Percentiles rank a stretch among this genome's conserved stretches.
phyloP scores from a whole-genome alignment of 2,888 invertebrate genomes.

The Isoperla grammatica region DNA sequence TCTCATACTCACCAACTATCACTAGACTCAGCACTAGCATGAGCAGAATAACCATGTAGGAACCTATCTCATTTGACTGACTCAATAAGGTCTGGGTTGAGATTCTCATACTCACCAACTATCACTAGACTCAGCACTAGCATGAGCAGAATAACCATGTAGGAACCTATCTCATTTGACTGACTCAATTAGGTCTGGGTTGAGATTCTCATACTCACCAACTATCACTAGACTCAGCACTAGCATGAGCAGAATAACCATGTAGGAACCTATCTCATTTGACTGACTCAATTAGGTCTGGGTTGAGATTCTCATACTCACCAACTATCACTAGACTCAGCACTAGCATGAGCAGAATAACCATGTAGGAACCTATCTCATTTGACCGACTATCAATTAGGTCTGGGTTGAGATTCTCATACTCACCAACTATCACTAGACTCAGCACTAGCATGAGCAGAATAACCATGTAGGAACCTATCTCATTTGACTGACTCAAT shows the following conservation, averaged over 20 bases:
- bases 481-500: no score
- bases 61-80: constrained; percentile 6
- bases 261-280: constrained; percentile 14
- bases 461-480: constrained; percentile 20
- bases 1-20: constrained; percentile 1
- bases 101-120: constrained; percentile 5
- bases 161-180: constrained; percentile 12
- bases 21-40: constrained; percentile 18
- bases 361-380: constrained; percentile 17
- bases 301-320: no score
- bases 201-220: constrained; percentile 1
- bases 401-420: no score
- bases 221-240: constrained; percentile 16
- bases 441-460: constrained; percentile 17
- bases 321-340: constrained; percentile 17
- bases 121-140: constrained; percentile 16
- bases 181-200: no score
- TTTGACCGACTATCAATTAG: not conserved
- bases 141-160: constrained; percentile 21
- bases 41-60: constrained; percentile 21
- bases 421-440: constrained; percentile 13
- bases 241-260: constrained; percentile 20
- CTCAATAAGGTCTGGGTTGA: no score
- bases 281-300: no score
- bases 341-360: constrained; percentile 17